A percentile compares a stretch with the other conserved stretches of the same genome.
phyloP scores from a whole-genome alignment of 2,113 vertebrate species.

The Oreochromis spilurus region DNA sequence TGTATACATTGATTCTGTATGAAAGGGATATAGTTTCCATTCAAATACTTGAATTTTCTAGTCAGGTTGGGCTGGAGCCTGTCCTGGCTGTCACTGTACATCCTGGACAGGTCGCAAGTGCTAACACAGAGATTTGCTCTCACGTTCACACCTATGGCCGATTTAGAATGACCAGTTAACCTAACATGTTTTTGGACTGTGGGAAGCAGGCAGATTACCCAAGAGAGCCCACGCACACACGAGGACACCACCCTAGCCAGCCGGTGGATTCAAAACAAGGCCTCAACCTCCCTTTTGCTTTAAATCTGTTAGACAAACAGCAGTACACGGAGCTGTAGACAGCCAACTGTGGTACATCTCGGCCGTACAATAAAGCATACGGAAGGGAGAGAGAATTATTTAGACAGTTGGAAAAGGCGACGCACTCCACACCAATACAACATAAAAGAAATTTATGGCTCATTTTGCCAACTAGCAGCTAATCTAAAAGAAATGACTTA shows the following conservation, averaged over 20 bases:
- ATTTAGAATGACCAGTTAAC: background rate
- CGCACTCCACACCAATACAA: conserved; percentile 17
- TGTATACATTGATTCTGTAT: background rate
- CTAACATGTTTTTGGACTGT: background rate
- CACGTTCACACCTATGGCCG: background rate
- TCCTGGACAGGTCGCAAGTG: background rate
- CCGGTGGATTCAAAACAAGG: background rate
- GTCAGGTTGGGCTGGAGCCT: background rate
- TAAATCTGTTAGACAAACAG: conserved; percentile 49
- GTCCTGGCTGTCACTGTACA: background rate
- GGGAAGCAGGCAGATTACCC: background rate
- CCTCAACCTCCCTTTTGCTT: background rate
- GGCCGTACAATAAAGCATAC: conserved; percentile 26
- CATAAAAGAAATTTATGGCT: conserved; percentile 51
- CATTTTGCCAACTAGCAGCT: conserved; percentile 43
- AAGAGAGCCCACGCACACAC: background rate
- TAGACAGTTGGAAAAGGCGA: conserved; percentile 19
- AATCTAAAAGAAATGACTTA: conserved; percentile 55
- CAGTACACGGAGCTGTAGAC: conserved; percentile 5
- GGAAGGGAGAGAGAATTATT: conserved; percentile 24
- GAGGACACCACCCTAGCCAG: background rate
- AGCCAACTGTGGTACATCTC: conserved; percentile 16
- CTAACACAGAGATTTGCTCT: background rate
- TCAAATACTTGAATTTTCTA: background rate
- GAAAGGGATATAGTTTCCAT: background rate